Base-by-base conservation (phyloP, 2,113 vertebrate genomes). In the Notiomystis cincta region DNA sequence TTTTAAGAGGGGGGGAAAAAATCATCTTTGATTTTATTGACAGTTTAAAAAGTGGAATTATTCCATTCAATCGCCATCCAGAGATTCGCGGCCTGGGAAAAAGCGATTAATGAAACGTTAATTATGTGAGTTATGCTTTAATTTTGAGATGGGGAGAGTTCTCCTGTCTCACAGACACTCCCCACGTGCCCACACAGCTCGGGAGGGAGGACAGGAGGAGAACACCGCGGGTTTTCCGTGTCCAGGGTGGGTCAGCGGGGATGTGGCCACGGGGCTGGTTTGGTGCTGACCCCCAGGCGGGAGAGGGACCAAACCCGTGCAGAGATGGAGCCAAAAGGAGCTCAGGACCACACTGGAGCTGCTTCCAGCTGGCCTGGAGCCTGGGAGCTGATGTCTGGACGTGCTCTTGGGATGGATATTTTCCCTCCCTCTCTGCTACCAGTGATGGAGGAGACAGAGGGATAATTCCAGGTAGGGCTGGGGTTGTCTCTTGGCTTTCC, bases 281-380 rank as follows among this genome's bases (percentile, higher is more conserved):
- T 21, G 37, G 17, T 64, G 73, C 61, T 91, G 66, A 79, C 10
- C 95, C 40, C 48, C 87, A 80, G 70, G 11, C 61, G 10, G 0
- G 17, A 48, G 48, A 51, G 66, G 38, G 45, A 38, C n/a, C 81
- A 64, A 84, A 64, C 53, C 38, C 53, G 35, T 9, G 73, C 37
- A 76, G 70, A 61, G 53, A 70, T 17, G 65, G 82, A 53, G 45
- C 48, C 13, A 93, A 11, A 30, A 53, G 58, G n/a, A n/a, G 50
- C 77, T 87, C 64, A 20, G 73, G 87, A 64, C 84, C 90, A 78
- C 90, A 44, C 88, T 69, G 75, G 65, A 85, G 54, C 70, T 65
- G 82, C 85, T 93, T 61, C 85, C 82, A 90, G 17, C 20, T 96
- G 94, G 90, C 95, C 50, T 71, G 12, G 11, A 92, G 90, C 85